Evolutionary conservation across 1,140 invertebrate species (phyloP).

Genomic region (Telenomus remus): DNA sequence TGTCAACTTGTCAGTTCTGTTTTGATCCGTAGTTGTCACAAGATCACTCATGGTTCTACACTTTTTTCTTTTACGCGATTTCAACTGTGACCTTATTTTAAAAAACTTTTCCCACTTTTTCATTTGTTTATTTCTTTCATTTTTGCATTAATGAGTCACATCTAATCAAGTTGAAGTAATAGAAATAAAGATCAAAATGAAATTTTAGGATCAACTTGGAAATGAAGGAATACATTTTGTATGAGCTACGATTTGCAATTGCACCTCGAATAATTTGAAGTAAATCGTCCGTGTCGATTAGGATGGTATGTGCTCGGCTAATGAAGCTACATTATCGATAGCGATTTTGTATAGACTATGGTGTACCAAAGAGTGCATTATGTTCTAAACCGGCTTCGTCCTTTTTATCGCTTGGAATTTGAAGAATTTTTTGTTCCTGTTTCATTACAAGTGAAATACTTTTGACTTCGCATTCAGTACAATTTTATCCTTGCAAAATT

Average conservation of each 20-base stretch:
- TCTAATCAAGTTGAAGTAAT: constrained; percentile 1
- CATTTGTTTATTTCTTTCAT: too few species aligned
- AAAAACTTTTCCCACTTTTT: too few species aligned
- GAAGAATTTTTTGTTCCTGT: constrained; percentile 42
- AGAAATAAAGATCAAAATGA: constrained; percentile 15
- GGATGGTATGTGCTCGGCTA: constrained; percentile 39
- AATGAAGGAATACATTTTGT: too few species aligned
- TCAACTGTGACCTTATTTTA: too few species aligned
- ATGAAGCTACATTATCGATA: constrained; percentile 37
- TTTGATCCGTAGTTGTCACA: too few species aligned
- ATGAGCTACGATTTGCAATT: constrained; percentile 25
- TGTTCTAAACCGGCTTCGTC: constrained; percentile 45
- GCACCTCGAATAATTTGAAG: constrained; percentile 32
- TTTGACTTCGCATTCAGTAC: too few species aligned
- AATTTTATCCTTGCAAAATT: too few species aligned
- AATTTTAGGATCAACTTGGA: background rate
- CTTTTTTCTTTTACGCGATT: too few species aligned
- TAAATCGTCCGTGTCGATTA: constrained; percentile 56
- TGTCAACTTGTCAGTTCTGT: constrained; percentile 14
- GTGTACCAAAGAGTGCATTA: background rate
- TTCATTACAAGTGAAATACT: constrained; percentile 8
- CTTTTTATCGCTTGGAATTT: constrained; percentile 29
- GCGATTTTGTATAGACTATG: too few species aligned
- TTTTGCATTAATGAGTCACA: too few species aligned
- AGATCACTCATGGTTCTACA: too few species aligned